These are phyloP conservation scores for Melanaphis sacchari DNA, from an alignment of 1,140 invertebrate genomes.

Conservation along the genomic window DNA sequence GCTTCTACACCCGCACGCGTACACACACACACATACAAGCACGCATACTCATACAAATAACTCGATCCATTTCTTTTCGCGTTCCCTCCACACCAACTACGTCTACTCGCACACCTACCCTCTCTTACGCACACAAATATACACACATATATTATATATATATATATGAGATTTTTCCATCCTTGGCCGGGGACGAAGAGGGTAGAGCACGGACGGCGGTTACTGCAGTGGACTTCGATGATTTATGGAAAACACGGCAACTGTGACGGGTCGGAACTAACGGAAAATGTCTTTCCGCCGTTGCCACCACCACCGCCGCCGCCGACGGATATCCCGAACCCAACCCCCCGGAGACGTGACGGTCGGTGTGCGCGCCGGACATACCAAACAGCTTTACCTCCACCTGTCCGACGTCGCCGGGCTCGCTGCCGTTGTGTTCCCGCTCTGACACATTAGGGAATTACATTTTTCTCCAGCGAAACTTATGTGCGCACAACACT, in stretches of 20 bases:
- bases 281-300: constrained; percentile 19
- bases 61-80: constrained; percentile 51
- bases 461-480: constrained; percentile 42
- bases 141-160: neutral
- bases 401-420: neutral
- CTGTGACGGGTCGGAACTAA: constrained; percentile 48
- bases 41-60: constrained; percentile 20
- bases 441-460: constrained; percentile 47
- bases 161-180: neutral
- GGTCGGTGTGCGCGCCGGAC: constrained; percentile 39
- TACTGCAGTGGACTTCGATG: constrained; percentile 7
- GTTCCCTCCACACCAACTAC: neutral
- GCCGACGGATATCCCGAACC: neutral
- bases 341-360: neutral
- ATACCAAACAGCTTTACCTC: constrained; percentile 32
- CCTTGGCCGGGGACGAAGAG: no score
- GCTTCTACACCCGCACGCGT: neutral
- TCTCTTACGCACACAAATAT: neutral
- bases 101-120: neutral
- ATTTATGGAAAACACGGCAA: constrained; percentile 55
- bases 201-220: neutral
- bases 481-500: constrained; percentile 23
- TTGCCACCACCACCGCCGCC: neutral
- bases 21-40: neutral
- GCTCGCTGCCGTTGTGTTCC: neutral